Base-by-base conservation (phyloP, 64 coral and sea anemone species). In the Pocillopora verrucosa region DNA sequence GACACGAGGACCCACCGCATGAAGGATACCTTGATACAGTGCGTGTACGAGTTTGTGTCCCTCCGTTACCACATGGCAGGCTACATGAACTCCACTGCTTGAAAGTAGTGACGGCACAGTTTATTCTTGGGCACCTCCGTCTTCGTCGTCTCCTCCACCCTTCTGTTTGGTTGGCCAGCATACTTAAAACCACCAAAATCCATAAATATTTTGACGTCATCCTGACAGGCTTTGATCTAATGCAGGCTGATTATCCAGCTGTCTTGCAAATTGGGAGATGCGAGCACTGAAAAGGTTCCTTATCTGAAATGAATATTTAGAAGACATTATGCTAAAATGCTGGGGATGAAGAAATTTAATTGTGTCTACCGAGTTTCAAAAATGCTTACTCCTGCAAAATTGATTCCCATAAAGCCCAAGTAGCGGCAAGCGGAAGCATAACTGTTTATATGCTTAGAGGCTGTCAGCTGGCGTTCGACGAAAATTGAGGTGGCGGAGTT, bases 71-170 rank as follows among this genome's bases (percentile, higher is more conserved):
- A 16, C 79, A 81, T 58, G 79, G 26, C 14, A 19, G 58, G 25
- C 58, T 62, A 26, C 79, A 81, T 25, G 79, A 0, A 36, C 79
- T 34, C 59, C 34, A 81, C 15, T 12, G 2, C 9, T 25, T 64
- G 24, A n/a, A 81, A 0, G 10, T 6, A 16, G 13, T 62, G 13
- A 81, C 79, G 36, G 79, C 58, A 26, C 79, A 81, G 57, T 81
- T 63, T 81, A 25, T 81, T 16, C 22, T 11, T 36, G 79, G 79
- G 59, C 79, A 81, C 26, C 79, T 30, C 17, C 79, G 79, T 59
- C 79, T 61, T 16, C 79, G 79, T 11, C 79, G 12, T 34, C 79
- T 61, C 56, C 79, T 81, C 79, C 79, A 81, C 9, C 79, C 79
- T 34, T 81, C 79, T 34, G 79, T 81, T 61, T 35, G 34, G 79